Evolutionary conservation across 2,888 invertebrate species (phyloP), one percentile per base, ranked within the genome.

Genomic region (Eurois occulta): DNA sequence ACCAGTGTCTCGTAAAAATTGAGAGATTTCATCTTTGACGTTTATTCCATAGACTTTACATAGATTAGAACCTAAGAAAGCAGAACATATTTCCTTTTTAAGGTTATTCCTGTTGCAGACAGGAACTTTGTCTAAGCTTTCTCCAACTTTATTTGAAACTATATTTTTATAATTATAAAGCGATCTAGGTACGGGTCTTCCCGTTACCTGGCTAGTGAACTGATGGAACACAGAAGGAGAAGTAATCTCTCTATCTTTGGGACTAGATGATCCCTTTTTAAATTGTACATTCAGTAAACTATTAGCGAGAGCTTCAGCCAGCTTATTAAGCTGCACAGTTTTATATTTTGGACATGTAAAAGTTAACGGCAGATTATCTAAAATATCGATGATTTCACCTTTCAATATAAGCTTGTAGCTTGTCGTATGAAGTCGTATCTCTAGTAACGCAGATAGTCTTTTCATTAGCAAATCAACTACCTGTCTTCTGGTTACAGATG

Each of bases 291-390:
- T 77, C 2, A 88, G 28, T 41, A 92, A 74, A 70, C 83, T 87
- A 65, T 89, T 87, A 8, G 87, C 84, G 60, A 92, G 87, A 41
- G 91, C 90, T 71, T 89, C 88, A 38, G 92, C 88, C 24, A 90
- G 81, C 77, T 77, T 87, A 75, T 88, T 88, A 0, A 91, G 43
- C 41, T 87, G 75, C 24, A 86, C 65, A 41, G 64, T 80, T 81
- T 55, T 85, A 68, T 79, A 79, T 71, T 35, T 78, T n/a, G 55
- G 35, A 60, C 62, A 68, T 48, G 60, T 18, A 13, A 79, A 41
- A 28, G 43, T 69, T n/a, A 85, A 18, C 11, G 90, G 86, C 24
- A 92, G 64, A 48, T 81, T 84, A 64, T 90, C 75, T 55, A 93
- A 73, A 6, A 91, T 84, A 2, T 90, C 87, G 11, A 90, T 68